Evolutionary conservation across 2,888 invertebrate species (phyloP).

Genomic region (Athalia rosae): DNA sequence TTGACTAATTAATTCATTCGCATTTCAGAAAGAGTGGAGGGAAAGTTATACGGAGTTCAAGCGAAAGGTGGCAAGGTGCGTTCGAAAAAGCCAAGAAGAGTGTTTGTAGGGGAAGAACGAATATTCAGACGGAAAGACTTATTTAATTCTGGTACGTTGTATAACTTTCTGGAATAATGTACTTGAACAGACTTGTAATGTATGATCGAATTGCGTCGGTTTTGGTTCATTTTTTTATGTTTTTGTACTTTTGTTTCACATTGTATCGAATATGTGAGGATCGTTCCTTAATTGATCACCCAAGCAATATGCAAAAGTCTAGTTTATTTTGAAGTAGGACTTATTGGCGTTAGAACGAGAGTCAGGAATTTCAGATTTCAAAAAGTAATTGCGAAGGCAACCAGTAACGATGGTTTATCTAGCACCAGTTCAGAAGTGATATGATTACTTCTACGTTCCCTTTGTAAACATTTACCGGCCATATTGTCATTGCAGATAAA

Average conservation of each 20-base stretch:
- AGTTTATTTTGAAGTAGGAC: too few species aligned
- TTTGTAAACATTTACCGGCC: background rate
- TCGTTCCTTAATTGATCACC: too few species aligned
- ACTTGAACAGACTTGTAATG: background rate
- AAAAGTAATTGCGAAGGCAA: too few species aligned
- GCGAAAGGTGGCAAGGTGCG: constrained; percentile 97
- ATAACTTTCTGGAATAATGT: background rate
- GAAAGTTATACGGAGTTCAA: constrained; percentile 98
- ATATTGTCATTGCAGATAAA: constrained; percentile 14
- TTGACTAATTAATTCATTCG: background rate
- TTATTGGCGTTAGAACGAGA: too few species aligned
- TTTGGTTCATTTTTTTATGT: too few species aligned
- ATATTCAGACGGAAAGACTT: constrained; percentile 73
- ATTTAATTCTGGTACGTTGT: constrained; percentile 72
- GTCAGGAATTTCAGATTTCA: too few species aligned
- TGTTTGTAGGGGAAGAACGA: constrained; percentile 86
- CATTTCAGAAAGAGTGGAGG: constrained; percentile 98
- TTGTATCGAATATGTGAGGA: too few species aligned
- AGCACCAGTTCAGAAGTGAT: background rate
- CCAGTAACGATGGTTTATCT: too few species aligned
- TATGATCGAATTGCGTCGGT: background rate
- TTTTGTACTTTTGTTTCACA: too few species aligned
- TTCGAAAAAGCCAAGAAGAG: constrained; percentile 99
- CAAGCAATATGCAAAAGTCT: too few species aligned
- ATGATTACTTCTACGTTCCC: background rate